A percentile compares a stretch with the other conserved stretches of the same genome.
Conservation (phyloP, 2,113 vertebrate species). For the Amblyornis subalaris region DNA sequence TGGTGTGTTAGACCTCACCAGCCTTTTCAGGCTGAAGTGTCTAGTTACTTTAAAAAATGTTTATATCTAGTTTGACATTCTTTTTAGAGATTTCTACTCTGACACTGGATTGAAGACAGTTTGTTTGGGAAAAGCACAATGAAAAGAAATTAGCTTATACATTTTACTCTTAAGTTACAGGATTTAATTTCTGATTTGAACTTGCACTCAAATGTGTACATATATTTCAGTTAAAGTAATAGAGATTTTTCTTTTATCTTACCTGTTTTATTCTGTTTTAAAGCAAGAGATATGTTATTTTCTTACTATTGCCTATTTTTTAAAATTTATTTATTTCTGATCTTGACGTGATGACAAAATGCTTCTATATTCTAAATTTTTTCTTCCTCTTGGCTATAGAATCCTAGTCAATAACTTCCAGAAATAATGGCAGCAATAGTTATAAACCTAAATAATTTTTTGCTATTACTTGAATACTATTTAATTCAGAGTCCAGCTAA, state of each 20-base stretch:
- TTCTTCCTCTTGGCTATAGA: background rate
- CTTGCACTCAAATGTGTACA: background rate
- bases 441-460: background rate
- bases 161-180: background rate
- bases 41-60: background rate
- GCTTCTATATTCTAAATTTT: slow-evolving; percentile 7
- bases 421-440: background rate
- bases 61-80: background rate
- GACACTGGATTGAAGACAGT: background rate
- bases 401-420: background rate
- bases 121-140: slow-evolving; percentile 8
- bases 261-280: background rate
- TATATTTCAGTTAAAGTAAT: slow-evolving; percentile 36
- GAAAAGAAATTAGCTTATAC: background rate
- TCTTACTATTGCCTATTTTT: background rate
- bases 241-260: background rate
- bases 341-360: background rate
- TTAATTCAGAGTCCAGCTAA: background rate
- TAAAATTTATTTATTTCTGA: background rate
- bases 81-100: background rate
- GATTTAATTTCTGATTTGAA: background rate
- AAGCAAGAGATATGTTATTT: slow-evolving; percentile 5
- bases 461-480: background rate
- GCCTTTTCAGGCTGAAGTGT: background rate
- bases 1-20: background rate